phyloP scores from a whole-genome alignment of 2,888 invertebrate genomes.

The Sialis lutaria region DNA sequence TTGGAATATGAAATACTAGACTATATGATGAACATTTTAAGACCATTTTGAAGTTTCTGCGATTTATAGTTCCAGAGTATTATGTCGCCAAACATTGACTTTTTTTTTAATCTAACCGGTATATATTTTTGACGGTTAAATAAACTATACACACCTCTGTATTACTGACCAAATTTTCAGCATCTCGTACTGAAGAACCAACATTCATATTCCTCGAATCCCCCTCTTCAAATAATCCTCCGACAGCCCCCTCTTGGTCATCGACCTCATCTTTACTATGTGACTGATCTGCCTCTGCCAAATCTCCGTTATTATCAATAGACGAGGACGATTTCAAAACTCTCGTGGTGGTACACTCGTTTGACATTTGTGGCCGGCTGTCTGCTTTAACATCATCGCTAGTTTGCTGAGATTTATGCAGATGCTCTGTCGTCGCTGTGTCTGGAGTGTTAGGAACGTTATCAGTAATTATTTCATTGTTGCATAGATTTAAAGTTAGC shows the following conservation, averaged over 20 bases:
- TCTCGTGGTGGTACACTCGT: slow-evolving; percentile 26
- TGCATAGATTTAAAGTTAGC: not conserved
- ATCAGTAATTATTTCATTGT: slow-evolving; percentile 21
- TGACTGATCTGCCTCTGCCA: slow-evolving; percentile 69
- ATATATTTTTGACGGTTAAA: no score
- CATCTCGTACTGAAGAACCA: slow-evolving; percentile 14
- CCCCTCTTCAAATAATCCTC: slow-evolving; percentile 17
- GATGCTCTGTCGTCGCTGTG: not conserved
- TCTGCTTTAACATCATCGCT: not conserved
- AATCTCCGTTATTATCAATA: slow-evolving; percentile 46
- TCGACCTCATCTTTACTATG: slow-evolving; percentile 24
- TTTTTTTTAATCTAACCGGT: no score
- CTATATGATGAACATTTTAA: no score
- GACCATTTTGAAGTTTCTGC: no score
- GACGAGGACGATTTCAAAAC: no score
- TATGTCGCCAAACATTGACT: no score
- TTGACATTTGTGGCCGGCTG: slow-evolving; percentile 13
- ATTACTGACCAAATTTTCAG: slow-evolving; percentile 16
- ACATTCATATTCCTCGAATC: slow-evolving; percentile 8
- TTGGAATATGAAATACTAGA: no score
- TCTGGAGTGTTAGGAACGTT: not conserved
- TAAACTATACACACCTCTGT: no score
- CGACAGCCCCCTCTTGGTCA: slow-evolving; percentile 24
- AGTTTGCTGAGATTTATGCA: slow-evolving; percentile 1
- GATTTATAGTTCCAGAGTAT: no score